phyloP scores from a whole-genome alignment of 2,888 invertebrate species.

The Rhorus exstirpatorius region DNA sequence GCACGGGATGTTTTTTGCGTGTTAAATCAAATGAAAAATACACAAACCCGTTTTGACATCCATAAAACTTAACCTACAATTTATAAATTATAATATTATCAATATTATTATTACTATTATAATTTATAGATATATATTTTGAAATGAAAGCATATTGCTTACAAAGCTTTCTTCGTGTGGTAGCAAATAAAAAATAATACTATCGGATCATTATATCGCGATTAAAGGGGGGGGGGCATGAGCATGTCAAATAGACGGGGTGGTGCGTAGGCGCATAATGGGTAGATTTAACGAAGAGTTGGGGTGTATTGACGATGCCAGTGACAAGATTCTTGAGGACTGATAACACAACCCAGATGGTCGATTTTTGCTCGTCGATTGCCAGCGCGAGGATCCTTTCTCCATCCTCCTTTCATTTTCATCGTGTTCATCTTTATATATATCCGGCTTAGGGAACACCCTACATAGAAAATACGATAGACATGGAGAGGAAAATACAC shows the following conservation, averaged over 20 bases:
- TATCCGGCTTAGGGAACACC: slow-evolving; percentile 18
- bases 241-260: slow-evolving; percentile 43
- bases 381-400: background rate
- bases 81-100: no score
- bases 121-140: no score
- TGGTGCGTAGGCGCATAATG: slow-evolving; percentile 36
- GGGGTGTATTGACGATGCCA: slow-evolving; percentile 7
- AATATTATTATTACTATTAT: no score
- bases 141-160: background rate
- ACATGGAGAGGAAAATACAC: slow-evolving; percentile 1
- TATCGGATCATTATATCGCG: slow-evolving; percentile 50
- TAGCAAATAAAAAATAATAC: background rate
- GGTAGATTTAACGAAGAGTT: slow-evolving; percentile 60
- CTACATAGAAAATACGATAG: slow-evolving; percentile 3
- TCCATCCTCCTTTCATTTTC: background rate
- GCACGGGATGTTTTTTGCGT: no score
- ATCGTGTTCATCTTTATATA: slow-evolving; percentile 30
- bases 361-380: slow-evolving; percentile 30
- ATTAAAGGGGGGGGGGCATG: slow-evolving; percentile 50
- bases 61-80: no score
- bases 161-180: background rate
- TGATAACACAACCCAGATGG: slow-evolving; percentile 48
- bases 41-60: no score
- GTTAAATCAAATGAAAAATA: no score
- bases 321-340: slow-evolving; percentile 41